A percentile compares a stretch with the other conserved stretches of the same genome.
Evolutionary conservation across 2,113 vertebrate species (phyloP).

Genomic region (Pholis gunnellus): DNA sequence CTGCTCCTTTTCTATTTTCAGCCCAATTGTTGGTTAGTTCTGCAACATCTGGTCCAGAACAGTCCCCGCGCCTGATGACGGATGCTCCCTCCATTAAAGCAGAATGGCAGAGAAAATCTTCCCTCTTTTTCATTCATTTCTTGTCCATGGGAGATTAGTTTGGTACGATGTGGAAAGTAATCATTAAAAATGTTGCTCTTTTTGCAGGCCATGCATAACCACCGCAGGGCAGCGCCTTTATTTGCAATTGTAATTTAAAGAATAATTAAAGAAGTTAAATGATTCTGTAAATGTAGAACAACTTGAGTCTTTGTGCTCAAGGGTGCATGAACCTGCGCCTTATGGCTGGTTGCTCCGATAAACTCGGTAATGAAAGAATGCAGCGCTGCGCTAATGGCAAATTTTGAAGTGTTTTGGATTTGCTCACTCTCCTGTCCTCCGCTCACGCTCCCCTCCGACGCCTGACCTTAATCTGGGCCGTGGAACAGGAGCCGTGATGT

Average conservation of each 20-base stretch:
- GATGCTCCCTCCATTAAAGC: conserved; percentile 70
- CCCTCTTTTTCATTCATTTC: conserved; percentile 71
- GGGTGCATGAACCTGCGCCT: conserved; percentile 76
- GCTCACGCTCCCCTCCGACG: conserved; percentile 30
- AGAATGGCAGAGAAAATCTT: conserved; percentile 62
- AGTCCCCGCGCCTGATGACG: conserved; percentile 60
- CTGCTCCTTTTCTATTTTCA: conserved; percentile 66
- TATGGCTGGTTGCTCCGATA: conserved; percentile 79
- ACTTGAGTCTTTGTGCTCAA: conserved; percentile 81
- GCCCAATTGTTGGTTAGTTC: conserved; percentile 92
- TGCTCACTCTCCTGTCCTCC: conserved; percentile 48
- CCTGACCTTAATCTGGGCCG: conserved; percentile 42
- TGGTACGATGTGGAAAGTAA: conserved; percentile 77
- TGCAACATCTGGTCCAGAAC: conserved; percentile 95
- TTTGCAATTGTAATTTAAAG: conserved; percentile 83
- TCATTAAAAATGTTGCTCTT: conserved; percentile 86
- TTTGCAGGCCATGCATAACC: conserved; percentile 74
- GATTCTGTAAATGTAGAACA: conserved; percentile 81
- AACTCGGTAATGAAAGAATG: conserved; percentile 77
- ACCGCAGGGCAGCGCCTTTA: conserved; percentile 64
- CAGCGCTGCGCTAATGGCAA: conserved; percentile 70
- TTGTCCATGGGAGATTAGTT: conserved; percentile 80
- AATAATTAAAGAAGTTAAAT: conserved; percentile 86
- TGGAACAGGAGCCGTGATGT: background rate
- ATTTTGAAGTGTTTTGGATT: conserved; percentile 76